These are phyloP conservation scores for Scopus umbretta DNA, from an alignment of 2,113 vertebrate species.

Conservation along the genomic window DNA sequence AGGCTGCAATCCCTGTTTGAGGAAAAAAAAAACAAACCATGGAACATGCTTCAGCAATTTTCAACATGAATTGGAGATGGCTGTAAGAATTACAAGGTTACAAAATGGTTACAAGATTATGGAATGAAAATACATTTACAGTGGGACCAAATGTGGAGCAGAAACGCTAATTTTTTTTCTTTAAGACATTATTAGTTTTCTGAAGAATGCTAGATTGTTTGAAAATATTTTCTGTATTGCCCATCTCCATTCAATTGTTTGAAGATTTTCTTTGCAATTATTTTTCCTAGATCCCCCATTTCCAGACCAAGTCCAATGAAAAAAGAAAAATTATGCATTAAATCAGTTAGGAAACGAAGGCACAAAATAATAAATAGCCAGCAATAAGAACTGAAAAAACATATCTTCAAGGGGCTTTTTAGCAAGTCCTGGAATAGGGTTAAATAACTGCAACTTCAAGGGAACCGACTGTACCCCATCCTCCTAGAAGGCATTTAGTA, in stretches of 20 bases:
- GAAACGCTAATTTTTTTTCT: not conserved
- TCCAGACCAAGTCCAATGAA: not conserved
- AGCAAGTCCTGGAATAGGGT: not conserved
- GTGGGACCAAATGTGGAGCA: fast-evolving
- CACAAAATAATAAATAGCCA: not conserved
- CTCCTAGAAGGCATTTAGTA: not conserved
- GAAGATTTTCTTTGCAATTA: not conserved
- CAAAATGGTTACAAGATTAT: not conserved
- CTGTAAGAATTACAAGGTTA: not conserved
- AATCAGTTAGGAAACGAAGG: not conserved
- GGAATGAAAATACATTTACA: not conserved
- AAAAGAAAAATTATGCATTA: not conserved
- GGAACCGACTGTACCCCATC: not conserved
- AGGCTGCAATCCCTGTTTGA: conserved; percentile 84
- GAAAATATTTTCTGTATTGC: not conserved
- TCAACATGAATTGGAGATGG: not conserved
- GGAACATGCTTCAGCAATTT: not conserved
- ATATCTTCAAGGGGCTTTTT: not conserved
- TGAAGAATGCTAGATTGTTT: not conserved
- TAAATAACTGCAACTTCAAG: not conserved
- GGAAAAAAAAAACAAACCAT: not conserved
- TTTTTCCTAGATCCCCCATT: not conserved
- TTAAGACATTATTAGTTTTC: not conserved
- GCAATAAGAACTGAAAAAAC: not conserved
- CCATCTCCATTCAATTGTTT: not conserved